Evolutionary conservation across 37 sponge, comb jelly and placozoan genomes (phyloP), one percentile per base, ranked within the genome.

Genomic region (Chondrosia reniformis): DNA sequence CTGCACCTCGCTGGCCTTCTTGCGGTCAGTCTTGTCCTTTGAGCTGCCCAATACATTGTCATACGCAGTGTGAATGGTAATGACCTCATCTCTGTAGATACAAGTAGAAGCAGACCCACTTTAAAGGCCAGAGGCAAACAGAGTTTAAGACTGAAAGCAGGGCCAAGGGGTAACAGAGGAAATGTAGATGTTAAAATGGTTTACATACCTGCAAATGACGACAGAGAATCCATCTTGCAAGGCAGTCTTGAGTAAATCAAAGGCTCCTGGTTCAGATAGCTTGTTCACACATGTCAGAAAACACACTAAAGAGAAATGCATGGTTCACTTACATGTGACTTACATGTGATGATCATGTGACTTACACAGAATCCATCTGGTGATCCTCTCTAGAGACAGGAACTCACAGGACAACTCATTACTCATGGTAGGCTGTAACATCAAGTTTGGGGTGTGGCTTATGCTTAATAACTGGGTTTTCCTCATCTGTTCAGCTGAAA

Each of bases 361-460:
- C 94, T 45, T 36, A 93, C 95, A 65, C 6, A 92, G 86, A 5
- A 96, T 96, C 96, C 96, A 96, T 54, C 89, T 69, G 43, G 80
- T 67, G 65, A 93, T 84, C 86, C 80, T 65, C 64, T 93, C 88
- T 55, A 92, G 71, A 0, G 93, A 93, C 34, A 96, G 84, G 56
- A 85, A 84, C 46, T 96, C 91, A 77, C 88, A 86, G 43, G 90
- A 83, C 59, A 96, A 80, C 77, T 96, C 84, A 3, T 79, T 78
- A 25, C 86, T 79, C 49, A 79, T 56, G 33, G 56, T 83, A 33
- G 93, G 93, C 24, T 85, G 81, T 19, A 94, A 84, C 80, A 94
- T 89, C 10, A 76, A 43, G 45, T 66, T 78, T 9, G 91, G 88
- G 41, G 64, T 67, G 4, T 80, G 77, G 62, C 75, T 86, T 65